Percentiles rank a stretch among this genome's conserved stretches.
Evolutionary conservation across 2,888 invertebrate species (phyloP).

Genomic region (Macaria liturata): DNA sequence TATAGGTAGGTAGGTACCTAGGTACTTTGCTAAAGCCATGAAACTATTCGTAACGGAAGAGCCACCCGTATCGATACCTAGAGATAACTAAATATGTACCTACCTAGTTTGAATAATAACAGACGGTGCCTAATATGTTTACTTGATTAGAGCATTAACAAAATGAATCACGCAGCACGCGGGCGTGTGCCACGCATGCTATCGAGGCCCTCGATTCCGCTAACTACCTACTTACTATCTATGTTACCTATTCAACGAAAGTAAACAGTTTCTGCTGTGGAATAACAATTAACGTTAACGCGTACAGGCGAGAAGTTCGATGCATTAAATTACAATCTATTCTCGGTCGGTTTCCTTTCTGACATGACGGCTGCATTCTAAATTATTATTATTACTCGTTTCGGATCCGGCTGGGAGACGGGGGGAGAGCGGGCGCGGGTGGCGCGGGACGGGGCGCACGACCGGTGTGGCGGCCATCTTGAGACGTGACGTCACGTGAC

Average conservation of each 20-base stretch:
- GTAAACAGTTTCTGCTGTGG: conserved; percentile 76
- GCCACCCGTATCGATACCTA: conserved; percentile 16
- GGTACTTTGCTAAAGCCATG: no score
- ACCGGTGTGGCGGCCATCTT: conserved; percentile 81
- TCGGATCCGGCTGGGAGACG: conserved; percentile 75
- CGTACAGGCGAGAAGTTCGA: conserved; percentile 63
- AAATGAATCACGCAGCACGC: conserved; percentile 56
- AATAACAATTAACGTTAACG: conserved; percentile 74
- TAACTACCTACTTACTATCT: conserved; percentile 53
- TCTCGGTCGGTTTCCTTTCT: conserved; percentile 78
- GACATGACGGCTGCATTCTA: conserved; percentile 72
- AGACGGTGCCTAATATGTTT: conserved; percentile 24
- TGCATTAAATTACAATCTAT: conserved; percentile 81
- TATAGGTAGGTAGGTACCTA: no score
- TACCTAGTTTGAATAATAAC: neutral
- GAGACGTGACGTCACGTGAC: conserved; percentile 84
- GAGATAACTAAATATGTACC: conserved; percentile 10
- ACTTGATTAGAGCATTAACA: conserved; percentile 44
- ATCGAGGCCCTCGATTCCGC: conserved; percentile 56
- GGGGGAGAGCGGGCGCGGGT: conserved; percentile 40
- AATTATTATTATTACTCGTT: conserved; percentile 71
- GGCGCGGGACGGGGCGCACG: conserved; percentile 63
- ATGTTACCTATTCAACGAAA: conserved; percentile 77
- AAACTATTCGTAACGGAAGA: no score
- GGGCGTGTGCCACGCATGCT: conserved; percentile 46